Percentiles rank a stretch among this genome's conserved stretches.
phyloP scores from a whole-genome alignment of 2,113 vertebrate genomes.

The Aspiorhynchus laticeps region DNA sequence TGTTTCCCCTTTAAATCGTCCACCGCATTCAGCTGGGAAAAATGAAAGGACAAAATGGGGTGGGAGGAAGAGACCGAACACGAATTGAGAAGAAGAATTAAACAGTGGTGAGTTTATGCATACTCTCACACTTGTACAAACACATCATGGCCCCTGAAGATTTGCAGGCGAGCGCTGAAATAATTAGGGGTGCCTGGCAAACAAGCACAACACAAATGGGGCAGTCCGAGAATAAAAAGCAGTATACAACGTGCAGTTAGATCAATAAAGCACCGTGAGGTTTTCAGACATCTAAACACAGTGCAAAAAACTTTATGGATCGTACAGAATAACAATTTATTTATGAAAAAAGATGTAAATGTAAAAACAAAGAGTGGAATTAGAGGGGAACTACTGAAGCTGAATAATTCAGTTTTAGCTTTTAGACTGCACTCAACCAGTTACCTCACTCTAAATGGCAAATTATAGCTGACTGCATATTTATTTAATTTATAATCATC shows the following conservation, averaged over 20 bases:
- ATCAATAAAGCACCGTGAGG: slow-evolving; percentile 16
- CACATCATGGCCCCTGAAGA: slow-evolving; percentile 29
- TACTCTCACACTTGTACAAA: slow-evolving; percentile 22
- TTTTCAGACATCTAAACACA: not conserved
- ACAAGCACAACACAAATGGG: slow-evolving; percentile 54
- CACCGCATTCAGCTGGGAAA: slow-evolving; percentile 92
- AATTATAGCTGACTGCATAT: too few relatives aligned
- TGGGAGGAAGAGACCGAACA: not conserved
- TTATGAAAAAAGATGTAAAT: not conserved
- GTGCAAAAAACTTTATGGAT: not conserved
- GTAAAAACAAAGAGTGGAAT: not conserved
- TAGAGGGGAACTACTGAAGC: not conserved
- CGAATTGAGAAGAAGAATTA: slow-evolving; percentile 17
- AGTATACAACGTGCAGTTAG: slow-evolving; percentile 62
- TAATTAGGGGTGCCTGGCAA: slow-evolving; percentile 39
- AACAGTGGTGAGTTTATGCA: slow-evolving; percentile 12
- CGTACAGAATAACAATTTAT: not conserved
- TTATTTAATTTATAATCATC: not conserved
- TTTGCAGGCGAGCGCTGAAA: slow-evolving; percentile 23
- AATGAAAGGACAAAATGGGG: slow-evolving; percentile 5
- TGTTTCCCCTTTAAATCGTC: slow-evolving; percentile 95
- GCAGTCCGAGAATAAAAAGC: slow-evolving; percentile 64
- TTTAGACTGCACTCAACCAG: not conserved
- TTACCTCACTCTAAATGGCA: not conserved
- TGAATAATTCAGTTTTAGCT: not conserved